Evolutionary conservation across 2,797 vertebrate genomes (phyloP).

Genomic region (Malacoraja senta): DNA sequence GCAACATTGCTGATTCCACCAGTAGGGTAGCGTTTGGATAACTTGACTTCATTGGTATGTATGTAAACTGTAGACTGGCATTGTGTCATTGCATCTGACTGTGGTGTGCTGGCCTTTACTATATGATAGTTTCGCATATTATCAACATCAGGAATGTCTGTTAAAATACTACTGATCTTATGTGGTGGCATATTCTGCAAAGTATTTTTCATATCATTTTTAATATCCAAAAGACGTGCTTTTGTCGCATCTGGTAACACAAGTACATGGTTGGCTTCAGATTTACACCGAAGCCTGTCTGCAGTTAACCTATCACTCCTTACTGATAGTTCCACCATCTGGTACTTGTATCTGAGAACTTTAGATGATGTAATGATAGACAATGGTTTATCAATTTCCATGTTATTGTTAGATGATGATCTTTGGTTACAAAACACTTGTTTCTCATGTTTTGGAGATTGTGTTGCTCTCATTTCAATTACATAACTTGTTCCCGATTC

Average conservation of each 20-base stretch:
- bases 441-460: background rate
- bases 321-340: background rate
- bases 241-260: background rate
- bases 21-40: constrained; percentile 51
- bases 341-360: background rate
- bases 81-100: background rate
- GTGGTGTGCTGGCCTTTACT: background rate
- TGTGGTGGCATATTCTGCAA: background rate
- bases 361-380: background rate
- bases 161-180: background rate
- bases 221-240: background rate
- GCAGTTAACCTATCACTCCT: background rate
- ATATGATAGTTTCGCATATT: background rate
- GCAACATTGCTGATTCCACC: constrained; percentile 45
- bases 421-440: background rate
- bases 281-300: background rate
- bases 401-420: background rate
- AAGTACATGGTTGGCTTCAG: background rate
- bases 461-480: background rate
- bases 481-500: background rate
- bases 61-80: background rate
- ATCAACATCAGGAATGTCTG: background rate
- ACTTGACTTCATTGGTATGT: constrained; percentile 39
- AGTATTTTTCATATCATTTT: background rate
- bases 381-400: background rate